Evolutionary conservation across 2,113 vertebrate species (phyloP).

Genomic region (Myrmecophaga tridactyla): DNA sequence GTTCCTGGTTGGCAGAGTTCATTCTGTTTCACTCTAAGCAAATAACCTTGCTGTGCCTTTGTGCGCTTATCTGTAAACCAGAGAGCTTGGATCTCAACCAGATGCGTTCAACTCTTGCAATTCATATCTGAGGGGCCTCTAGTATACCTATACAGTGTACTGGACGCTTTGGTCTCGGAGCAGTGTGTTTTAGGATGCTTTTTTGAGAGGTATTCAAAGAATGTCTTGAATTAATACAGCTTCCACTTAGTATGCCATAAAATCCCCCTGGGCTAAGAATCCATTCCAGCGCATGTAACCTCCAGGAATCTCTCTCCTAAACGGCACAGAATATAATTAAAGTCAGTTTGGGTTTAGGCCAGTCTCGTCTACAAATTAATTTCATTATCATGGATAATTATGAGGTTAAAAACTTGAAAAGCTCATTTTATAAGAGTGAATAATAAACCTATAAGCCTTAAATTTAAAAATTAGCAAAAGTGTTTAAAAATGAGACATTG

Average conservation of each 20-base stretch:
- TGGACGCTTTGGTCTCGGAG: neutral
- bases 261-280: neutral
- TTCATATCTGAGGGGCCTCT: neutral
- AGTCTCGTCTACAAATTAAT: neutral
- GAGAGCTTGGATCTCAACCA: neutral
- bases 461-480: neutral
- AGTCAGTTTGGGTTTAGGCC: neutral
- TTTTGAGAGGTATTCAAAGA: neutral
- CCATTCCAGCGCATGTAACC: neutral
- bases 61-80: neutral
- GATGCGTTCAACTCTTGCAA: neutral
- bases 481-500: neutral
- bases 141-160: neutral
- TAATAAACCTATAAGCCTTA: neutral
- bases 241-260: neutral
- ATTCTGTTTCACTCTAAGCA: neutral
- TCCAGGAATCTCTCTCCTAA: neutral
- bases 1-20: neutral
- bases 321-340: neutral
- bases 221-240: constrained; percentile 21
- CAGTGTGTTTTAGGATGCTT: neutral
- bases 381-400: neutral
- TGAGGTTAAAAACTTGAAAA: constrained; percentile 1
- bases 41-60: neutral
- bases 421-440: neutral